Base-by-base conservation (phyloP, 2,113 vertebrate genomes). In the Romanogobio albipinnatus region DNA sequence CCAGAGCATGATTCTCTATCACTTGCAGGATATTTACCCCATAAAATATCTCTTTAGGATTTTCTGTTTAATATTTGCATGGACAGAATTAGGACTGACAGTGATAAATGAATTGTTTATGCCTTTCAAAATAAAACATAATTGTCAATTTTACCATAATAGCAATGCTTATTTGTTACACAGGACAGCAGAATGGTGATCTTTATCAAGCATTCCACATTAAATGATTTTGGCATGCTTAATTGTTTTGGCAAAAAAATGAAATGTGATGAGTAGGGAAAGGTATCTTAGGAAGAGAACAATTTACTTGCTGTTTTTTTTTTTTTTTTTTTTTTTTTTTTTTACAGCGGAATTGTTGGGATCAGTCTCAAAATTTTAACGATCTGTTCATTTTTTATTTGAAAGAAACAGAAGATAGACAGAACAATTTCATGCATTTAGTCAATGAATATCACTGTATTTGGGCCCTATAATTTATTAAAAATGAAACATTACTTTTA, bases 71-170 rank as follows among this genome's bases (percentile, higher is more conserved):
- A 56, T 85, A 79, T 74, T 47, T 78, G 78, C 87, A 87, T 81
- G 75, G 75, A 64, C 83, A 81, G 83, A 86, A 90, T 92, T 89
- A 88, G 84, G 89, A 84, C 84, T 89, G 93, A 90, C 91, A 91
- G 87, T 87, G 77, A 88, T 89, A 84, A 89, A 82, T 79, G 26
- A 36, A 58, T 64, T 61, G 66, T 7, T 39, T 75, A 80, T 70
- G 75, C 36, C 66, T 84, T 14, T 84, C 47, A 79, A 71, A 68
- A 71, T 68, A 43, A 71, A 84, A 73, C 76, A 86, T 93, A 92
- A 92, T 92, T 93, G 91, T 87, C 87, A 88, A 91, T 90, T 90
- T 92, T 84, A 86, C 84, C 58, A 88, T 89, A 89, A 91, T 62
- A 81, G 61, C 89, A 89, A 86, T 87, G 90, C 90, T 91, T 89